These are phyloP conservation scores for Pterostichus niger DNA, from an alignment of 2,888 invertebrate species.

Conservation along the genomic window DNA sequence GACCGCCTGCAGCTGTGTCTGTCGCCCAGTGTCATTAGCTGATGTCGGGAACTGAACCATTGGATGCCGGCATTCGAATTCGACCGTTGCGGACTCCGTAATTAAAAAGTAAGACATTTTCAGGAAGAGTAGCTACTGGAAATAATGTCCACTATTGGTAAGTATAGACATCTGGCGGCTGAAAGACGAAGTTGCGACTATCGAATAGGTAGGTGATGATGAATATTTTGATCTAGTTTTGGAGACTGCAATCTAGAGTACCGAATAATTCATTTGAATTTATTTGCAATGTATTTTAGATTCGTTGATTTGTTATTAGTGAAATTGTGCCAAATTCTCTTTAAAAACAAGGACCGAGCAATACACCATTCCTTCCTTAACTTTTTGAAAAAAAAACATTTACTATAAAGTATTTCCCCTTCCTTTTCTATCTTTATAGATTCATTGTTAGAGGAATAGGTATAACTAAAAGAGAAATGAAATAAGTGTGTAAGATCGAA, in stretches of 20 bases:
- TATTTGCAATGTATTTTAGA: no score
- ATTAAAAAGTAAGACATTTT: conserved; percentile 8
- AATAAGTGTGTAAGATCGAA: no score
- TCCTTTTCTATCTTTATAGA: no score
- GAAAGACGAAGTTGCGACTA: not conserved
- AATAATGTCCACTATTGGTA: not conserved
- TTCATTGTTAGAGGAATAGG: no score
- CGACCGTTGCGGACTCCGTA: conserved; percentile 21
- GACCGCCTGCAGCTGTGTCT: conserved; percentile 34
- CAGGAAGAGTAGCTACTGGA: conserved; percentile 3
- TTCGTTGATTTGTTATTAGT: no score
- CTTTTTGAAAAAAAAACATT: no score
- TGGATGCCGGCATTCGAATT: not conserved
- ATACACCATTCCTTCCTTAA: no score
- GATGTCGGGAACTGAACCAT: conserved; percentile 21
- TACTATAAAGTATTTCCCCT: no score
- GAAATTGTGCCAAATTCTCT: no score
- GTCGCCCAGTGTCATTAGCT: conserved; percentile 39
- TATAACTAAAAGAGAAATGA: no score
- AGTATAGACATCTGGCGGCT: conserved; percentile 16
- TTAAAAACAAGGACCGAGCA: no score
- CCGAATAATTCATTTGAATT: no score
- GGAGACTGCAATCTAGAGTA: not conserved
- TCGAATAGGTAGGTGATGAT: not conserved
- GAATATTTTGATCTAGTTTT: not conserved